Percentiles rank a stretch among this genome's conserved stretches.
Evolutionary conservation across 2,113 vertebrate genomes (phyloP).

Genomic region (Saccopteryx bilineata): DNA sequence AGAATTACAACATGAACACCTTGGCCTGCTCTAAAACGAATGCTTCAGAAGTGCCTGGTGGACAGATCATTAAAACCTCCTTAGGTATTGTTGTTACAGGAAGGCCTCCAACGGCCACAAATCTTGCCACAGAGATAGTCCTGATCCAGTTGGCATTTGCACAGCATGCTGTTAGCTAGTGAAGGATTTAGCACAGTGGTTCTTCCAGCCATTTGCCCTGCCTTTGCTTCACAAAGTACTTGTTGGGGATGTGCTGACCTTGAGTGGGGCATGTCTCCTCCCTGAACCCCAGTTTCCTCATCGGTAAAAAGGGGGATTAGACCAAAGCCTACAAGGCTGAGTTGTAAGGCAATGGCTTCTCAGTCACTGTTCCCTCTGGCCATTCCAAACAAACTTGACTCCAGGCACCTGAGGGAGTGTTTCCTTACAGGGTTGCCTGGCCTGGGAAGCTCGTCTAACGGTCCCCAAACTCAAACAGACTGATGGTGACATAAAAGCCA

Average conservation of each 20-base stretch:
- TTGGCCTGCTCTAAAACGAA: conserved; percentile 69
- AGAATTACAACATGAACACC: conserved; percentile 67
- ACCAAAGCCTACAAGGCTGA: not conserved
- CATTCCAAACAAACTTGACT: not conserved
- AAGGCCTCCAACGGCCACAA: conserved; percentile 52
- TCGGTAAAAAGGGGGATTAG: not conserved
- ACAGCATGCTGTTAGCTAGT: not conserved
- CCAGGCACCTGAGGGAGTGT: not conserved
- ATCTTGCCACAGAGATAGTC: conserved; percentile 40
- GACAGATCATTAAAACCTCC: conserved; percentile 71
- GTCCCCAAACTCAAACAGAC: conserved; percentile 15
- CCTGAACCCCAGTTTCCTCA: conserved; percentile 27
- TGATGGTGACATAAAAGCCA: not conserved
- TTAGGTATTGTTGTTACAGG: conserved; percentile 47
- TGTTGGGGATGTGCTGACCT: not conserved
- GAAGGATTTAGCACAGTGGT: conserved; percentile 39
- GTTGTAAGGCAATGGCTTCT: not conserved
- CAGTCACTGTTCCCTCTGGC: not conserved
- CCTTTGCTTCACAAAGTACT: not conserved
- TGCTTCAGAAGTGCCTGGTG: conserved; percentile 41
- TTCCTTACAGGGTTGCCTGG: not conserved
- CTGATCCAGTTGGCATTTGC: conserved; percentile 63
- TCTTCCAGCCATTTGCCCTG: not conserved
- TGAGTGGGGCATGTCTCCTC: not conserved
- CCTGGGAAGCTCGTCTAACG: not conserved